Conservation (phyloP, 2,113 vertebrate species). For the Rostratula benghalensis region DNA sequence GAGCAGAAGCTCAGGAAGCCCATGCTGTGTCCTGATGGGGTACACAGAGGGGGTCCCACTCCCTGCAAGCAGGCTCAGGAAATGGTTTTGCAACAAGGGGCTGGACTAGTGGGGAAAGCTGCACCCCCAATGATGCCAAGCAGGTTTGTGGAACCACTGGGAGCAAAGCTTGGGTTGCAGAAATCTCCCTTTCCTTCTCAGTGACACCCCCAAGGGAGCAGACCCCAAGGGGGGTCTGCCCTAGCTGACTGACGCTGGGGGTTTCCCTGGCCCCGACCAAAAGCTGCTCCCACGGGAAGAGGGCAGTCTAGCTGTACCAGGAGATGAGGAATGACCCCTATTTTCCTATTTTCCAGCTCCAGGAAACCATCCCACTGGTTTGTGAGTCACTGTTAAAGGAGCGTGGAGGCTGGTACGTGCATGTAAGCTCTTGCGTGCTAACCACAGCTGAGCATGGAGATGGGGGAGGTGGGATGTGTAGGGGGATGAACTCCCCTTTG, state of each 20-base stretch:
- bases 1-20: background rate
- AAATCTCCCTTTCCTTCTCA: background rate
- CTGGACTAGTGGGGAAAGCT: background rate
- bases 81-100: background rate
- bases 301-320: background rate
- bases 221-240: background rate
- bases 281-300: background rate
- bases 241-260: accelerated
- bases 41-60: background rate
- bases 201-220: background rate
- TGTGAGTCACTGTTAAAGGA: background rate
- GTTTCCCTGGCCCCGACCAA: background rate
- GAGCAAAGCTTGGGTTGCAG: background rate
- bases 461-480: background rate
- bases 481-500: background rate
- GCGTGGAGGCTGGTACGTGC: background rate
- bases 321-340: background rate
- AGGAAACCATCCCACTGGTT: background rate
- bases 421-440: background rate
- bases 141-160: background rate
- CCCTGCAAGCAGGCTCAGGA: background rate
- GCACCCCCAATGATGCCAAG: background rate
- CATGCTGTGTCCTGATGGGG: accelerated
- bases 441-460: background rate
- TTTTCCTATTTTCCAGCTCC: background rate